These are phyloP conservation scores for Megalops cyprinoides DNA, from an alignment of 2,797 vertebrate species.

Conservation along the genomic window DNA sequence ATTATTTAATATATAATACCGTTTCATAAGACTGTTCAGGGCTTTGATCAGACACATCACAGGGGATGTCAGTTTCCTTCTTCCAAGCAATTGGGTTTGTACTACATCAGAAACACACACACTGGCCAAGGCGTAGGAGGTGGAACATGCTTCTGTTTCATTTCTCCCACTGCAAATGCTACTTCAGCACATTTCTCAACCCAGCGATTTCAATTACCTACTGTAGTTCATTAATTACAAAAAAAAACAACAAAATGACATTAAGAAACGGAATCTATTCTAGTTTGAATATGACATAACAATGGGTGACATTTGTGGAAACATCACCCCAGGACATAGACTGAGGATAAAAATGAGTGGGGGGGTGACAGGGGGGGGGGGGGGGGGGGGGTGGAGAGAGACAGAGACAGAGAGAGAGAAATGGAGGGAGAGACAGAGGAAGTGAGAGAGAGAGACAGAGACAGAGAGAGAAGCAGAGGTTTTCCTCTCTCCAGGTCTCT, in stretches of 20 bases:
- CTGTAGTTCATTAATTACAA: neutral
- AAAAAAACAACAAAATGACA: neutral
- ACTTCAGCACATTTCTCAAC: no score
- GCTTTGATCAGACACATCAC: no score
- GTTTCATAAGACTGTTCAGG: neutral
- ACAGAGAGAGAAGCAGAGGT: neutral
- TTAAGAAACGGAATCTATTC: neutral
- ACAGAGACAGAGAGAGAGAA: neutral
- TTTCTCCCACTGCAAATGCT: no score
- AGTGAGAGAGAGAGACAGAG: neutral
- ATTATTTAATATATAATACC: neutral
- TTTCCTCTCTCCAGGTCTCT: conserved; percentile 15
- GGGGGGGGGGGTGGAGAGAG: neutral
- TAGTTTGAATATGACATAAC: neutral
- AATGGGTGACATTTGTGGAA: neutral
- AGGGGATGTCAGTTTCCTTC: no score
- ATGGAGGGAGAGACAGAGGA: neutral
- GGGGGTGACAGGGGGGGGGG: neutral
- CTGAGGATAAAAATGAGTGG: neutral
- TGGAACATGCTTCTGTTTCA: no score
- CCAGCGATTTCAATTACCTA: neutral
- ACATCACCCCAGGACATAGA: neutral
- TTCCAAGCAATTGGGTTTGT: no score
- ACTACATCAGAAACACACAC: no score
- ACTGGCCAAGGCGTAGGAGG: neutral